Base-by-base conservation (phyloP, 2,113 vertebrate genomes). In the Butorides virescens region DNA sequence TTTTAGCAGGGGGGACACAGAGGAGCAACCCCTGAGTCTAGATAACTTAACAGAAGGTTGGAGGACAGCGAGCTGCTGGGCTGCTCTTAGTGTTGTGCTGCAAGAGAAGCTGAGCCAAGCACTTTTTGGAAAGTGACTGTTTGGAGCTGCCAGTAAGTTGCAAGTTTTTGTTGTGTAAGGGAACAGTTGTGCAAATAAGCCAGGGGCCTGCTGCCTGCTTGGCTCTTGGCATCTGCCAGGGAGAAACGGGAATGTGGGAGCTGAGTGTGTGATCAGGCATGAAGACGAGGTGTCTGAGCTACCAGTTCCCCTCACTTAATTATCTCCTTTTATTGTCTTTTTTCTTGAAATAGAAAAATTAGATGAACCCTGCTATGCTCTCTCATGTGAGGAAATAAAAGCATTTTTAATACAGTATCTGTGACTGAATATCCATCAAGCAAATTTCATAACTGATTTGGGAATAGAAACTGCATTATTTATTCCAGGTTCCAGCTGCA, bases 151-250 rank as follows among this genome's bases (percentile, higher is more conserved):
- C 83, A 93, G 1, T 79, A 91, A 75, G 39, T 73, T 94, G 50
- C 58, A 85, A 88, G 46, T 66, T 96, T 81, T 72, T 93, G 76
- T 92, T 92, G 59, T 80, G 47, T 70, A 92, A 95, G 62, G n/a
- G 82, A 77, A 52, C 23, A 47, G 71, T 94, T 93, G 83, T 89
- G 80, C 76, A 73, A 87, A 94, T 91, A 92, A 96, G 83, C 93
- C 67, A 80, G 75, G 29, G 75, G 17, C 58, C 42, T 77, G 46
- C 32, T 0, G 42, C 49, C 72, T 93, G 63, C 71, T 90, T 2
- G 3, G 71, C 65, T 71, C 29, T 58, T 74, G 62, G 77, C 62
- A 36, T 82, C 67, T 79, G 32, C 46, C 70, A 30, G 55, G 76
- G 76, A 93, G 56, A 86, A 90, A 52, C 1, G 5, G 37, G 72